Evolutionary conservation across 2,113 vertebrate genomes (phyloP), one percentile per base, ranked within the genome.

Genomic region (Tapirus terrestris): DNA sequence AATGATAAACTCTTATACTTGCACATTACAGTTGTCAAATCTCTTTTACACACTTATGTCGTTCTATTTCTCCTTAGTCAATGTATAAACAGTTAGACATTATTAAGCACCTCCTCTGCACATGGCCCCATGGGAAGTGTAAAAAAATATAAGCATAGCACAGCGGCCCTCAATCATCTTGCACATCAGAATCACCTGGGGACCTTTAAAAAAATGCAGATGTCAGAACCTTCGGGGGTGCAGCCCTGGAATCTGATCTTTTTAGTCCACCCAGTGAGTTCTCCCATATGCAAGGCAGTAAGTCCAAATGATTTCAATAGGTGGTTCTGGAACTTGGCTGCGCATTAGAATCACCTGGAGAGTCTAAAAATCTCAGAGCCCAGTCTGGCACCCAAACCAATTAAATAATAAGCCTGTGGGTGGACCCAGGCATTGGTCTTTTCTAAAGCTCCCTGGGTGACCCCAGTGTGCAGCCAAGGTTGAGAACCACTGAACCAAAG

Each of bases 401-500:
- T 91, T 53, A 63, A 85, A 76, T 89, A 63, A 87, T 79, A 82
- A 82, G 5, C 8, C 51, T 39, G 18, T 70, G 36, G 29, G 11
- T 36, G 17, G 39, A 53, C 8, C 25, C 33, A 0, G 6, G 60
- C 61, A 13, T 20, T 58, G 65, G 65, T 67, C 43, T 65, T 92
- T 95, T 75, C 84, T 76, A 56, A 67, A 94, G 63, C 60, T 93
- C 60, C 17, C 45, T 3, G 6, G 51, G 60, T 65, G 58, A 81
- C 29, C 43, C 76, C 85, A 65, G 20, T 8, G 14, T 36, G 76
- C 48, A 88, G 77, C 73, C 85, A 82, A 73, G 33, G 10, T 43
- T 95, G 63, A 82, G 48, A 48, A 60, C 76, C 93, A 94, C 88
- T 96, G 93, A 96, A 77, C 79, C 75, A 89, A 58, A 95, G 97